These are phyloP conservation scores for Avahi laniger DNA, from an alignment of 2,797 vertebrate genomes.

Conservation along the genomic window DNA sequence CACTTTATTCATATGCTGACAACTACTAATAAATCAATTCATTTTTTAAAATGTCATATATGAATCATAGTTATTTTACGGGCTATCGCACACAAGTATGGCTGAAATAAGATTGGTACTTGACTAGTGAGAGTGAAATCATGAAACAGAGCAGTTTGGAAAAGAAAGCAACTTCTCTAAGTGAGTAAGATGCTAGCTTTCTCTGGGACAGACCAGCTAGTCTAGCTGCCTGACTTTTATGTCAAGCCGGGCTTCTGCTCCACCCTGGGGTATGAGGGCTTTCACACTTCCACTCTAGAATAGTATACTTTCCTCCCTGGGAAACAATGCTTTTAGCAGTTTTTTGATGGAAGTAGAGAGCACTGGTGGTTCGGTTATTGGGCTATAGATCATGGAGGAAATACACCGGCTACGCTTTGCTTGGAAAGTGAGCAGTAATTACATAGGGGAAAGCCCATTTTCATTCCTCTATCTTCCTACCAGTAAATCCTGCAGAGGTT, in stretches of 20 bases:
- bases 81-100: neutral
- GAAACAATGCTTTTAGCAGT: neutral
- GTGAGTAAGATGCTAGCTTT: neutral
- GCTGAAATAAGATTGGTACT: neutral
- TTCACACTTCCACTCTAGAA: neutral
- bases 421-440: neutral
- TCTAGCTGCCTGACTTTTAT: neutral
- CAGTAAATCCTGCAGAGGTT: neutral
- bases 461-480: neutral
- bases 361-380: neutral
- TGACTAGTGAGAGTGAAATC: neutral
- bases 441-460: neutral
- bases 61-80: neutral
- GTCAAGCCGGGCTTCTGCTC: neutral
- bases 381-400: neutral
- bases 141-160: neutral
- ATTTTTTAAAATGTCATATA: neutral
- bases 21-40: neutral
- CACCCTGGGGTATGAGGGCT: neutral
- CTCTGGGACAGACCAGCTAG: neutral
- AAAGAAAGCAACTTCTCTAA: slow-evolving; percentile 3
- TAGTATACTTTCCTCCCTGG: neutral
- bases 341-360: neutral
- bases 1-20: neutral
- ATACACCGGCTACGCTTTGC: neutral